Evolutionary conservation across 2,797 vertebrate species (phyloP).

Genomic region (Xiphophorus birchmanni): DNA sequence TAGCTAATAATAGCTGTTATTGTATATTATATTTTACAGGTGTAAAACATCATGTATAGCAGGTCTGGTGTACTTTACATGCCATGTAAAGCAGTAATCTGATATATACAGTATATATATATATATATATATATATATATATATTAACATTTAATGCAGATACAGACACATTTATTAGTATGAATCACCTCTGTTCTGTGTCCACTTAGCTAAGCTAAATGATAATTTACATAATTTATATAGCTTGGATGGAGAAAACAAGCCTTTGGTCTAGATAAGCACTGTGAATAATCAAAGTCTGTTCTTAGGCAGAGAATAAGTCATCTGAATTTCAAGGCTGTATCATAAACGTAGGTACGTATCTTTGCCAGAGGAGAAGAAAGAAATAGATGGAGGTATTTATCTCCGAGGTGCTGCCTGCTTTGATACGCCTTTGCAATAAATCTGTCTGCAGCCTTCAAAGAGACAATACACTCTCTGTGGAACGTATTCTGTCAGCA

Average conservation of each 20-base stretch:
- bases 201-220: not conserved
- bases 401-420: constrained; percentile 59
- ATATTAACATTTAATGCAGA: not conserved
- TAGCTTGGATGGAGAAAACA: not conserved
- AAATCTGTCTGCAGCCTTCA: constrained; percentile 69
- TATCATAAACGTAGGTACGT: constrained; percentile 41
- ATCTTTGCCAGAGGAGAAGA: constrained; percentile 46
- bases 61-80: not conserved
- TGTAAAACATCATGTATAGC: not conserved
- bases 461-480: constrained; percentile 58
- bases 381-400: constrained; percentile 51
- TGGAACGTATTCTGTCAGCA: constrained; percentile 48
- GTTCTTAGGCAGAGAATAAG: constrained; percentile 23
- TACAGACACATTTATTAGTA: not conserved
- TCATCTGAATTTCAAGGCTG: constrained; percentile 30
- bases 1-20: not conserved
- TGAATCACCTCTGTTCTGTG: constrained; percentile 11
- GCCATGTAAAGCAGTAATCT: not conserved
- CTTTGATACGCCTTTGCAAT: constrained; percentile 69
- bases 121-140: not conserved
- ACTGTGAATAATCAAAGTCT: constrained; percentile 30
- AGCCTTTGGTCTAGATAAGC: constrained; percentile 14
- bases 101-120: not conserved
- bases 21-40: not conserved
- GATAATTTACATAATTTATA: constrained; percentile 25